Evolutionary conservation across 2,113 vertebrate genomes (phyloP), one percentile per base, ranked within the genome.

Genomic region (Pseudois nayaur): DNA sequence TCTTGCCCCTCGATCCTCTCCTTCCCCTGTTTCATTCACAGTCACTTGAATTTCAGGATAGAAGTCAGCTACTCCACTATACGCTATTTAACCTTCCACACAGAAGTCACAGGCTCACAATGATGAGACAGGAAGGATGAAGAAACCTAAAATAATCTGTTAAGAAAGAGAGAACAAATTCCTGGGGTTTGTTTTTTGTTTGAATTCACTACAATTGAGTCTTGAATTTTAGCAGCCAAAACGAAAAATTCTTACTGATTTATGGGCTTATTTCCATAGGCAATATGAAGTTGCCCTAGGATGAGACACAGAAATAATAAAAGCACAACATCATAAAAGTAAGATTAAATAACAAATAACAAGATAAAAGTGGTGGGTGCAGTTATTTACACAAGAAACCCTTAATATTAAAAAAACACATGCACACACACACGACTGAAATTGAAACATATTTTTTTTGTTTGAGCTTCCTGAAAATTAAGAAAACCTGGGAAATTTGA

Each of bases 31-130:
- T 94, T 67, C 91, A 91, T 78, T 88, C 86, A 81, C 43, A 85
- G 40, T 3, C 31, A 67, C n/a, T 94, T 98, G 84, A 95, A 59
- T 64, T 95, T 96, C 57, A 54, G 54, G 64, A 88, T 55, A 43
- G 60, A 95, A 84, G 84, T 90, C 54, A 84, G 19, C 12, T 83
- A n/a, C 60, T 81, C 52, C 36, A 91, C 82, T 94, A 97, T 52
- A 43, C 21, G 60, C n/a, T 67, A 6, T 67, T 98, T 96, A 95
- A 95, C 91, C 74, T 93, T 91, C 45, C 54, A 36, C 10, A 92
- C 11, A 84, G 23, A 90, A 92, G 27, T 23, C 45, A 36, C 23
- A 87, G 45, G 60, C 33, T 92, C 40, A 59, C 27, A 57, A 23
- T 74, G 71, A 97, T 89, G 54, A 91, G 79, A 50, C 19, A 79